Base-by-base conservation (phyloP, 2,888 invertebrate species). In the Synanthedon andrenaeformis region DNA sequence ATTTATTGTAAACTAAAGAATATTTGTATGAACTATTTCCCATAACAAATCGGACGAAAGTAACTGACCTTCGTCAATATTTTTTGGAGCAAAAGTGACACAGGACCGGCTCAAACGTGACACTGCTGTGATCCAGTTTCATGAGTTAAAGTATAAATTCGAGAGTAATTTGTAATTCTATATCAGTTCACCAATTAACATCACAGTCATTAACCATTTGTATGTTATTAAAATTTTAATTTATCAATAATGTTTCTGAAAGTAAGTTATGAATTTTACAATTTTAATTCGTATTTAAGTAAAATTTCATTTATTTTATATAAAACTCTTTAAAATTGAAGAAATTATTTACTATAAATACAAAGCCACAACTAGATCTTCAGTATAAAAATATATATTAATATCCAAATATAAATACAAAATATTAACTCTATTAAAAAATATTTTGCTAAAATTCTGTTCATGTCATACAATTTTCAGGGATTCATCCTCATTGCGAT, bases 401-500 rank as follows among this genome's bases (percentile, higher is more conserved):
- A 23, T 5, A 28, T 28, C 28, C 5, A 28, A 28, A 28, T 5
- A 17, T 17, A 17, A 28, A 35, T 35, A 35, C 10, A 10, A 35
- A 35, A 23, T 23, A 23, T 23, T 23, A 23, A 35, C 10, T 35
- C 8, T 8, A 8, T 35, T 35, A 3, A 35, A n/a, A 35, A 35
- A 10, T 10, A 10, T 35, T 35, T 35, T 10, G 35, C 35, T 35
- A 8, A 28, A 35, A 35, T 35, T 35, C 10, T 10, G 8, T 35
- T 35, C 17, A n/a, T n/a, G n/a, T n/a, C 8, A 35, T 35, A 3
- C 3, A 19, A 13, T 49, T 49, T 49, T 19, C 63, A 72, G 69
- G 52, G 61, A 51, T 42, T 69, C 61, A 62, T 64, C 60, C 42
- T 72, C 14, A 54, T 62, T 14, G 65, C 62, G 51, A 52, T 66